These are phyloP conservation scores for Alexandromys fortis DNA, from an alignment of 2,113 vertebrate genomes.

Conservation along the genomic window DNA sequence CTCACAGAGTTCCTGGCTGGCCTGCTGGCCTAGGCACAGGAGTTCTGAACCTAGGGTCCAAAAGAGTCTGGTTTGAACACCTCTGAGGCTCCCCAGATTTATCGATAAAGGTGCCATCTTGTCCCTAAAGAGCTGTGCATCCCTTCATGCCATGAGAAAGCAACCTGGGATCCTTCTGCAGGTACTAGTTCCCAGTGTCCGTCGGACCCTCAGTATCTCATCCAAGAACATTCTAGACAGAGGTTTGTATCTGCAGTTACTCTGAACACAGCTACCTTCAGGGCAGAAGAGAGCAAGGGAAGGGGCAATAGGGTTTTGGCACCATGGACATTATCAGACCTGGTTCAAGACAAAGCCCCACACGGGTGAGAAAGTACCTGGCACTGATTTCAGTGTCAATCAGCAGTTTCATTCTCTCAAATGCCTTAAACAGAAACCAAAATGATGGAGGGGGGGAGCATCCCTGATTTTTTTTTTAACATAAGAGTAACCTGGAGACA, in stretches of 20 bases:
- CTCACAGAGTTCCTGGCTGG: background rate
- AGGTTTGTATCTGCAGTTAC: too few relatives aligned
- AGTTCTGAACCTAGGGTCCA: too few relatives aligned
- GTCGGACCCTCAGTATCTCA: background rate
- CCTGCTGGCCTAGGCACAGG: too few relatives aligned
- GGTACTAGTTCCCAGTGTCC: background rate
- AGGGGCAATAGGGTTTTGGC: background rate
- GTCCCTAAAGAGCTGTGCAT: fast-evolving
- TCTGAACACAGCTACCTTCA: background rate
- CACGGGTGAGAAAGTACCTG: background rate
- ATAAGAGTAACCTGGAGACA: background rate
- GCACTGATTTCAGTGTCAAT: background rate
- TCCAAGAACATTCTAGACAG: background rate
- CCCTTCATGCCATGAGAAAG: background rate
- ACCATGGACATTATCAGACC: background rate
- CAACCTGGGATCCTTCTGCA: background rate
- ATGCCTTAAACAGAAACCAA: background rate
- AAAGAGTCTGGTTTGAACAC: fast-evolving
- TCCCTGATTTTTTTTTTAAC: background rate
- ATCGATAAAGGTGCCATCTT: background rate
- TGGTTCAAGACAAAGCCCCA: background rate
- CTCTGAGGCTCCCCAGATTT: background rate
- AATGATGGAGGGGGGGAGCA: background rate
- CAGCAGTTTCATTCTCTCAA: background rate
- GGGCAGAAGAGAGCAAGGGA: too few relatives aligned